phyloP scores from a whole-genome alignment of 2,888 invertebrate species.

The Ctena decussata region DNA sequence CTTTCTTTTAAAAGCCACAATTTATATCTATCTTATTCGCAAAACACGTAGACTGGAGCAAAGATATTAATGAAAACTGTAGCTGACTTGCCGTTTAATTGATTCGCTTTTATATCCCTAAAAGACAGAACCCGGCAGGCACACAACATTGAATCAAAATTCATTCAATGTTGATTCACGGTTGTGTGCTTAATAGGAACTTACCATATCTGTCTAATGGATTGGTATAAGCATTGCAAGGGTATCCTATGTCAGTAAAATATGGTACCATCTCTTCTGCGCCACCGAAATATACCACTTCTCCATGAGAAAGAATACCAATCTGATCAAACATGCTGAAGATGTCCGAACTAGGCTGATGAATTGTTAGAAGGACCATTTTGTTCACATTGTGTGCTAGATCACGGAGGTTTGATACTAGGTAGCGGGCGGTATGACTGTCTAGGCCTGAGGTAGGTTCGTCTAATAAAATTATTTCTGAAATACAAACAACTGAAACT shows the following conservation, averaged over 20 bases:
- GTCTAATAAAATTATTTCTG: constrained; percentile 95
- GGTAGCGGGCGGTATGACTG: constrained; percentile 95
- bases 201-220: constrained; percentile 96
- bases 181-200: no score
- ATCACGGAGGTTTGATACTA: constrained; percentile 73
- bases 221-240: constrained; percentile 98
- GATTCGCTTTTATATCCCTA: no score
- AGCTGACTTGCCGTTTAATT: no score
- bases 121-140: no score
- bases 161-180: no score
- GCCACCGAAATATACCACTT: constrained; percentile 91
- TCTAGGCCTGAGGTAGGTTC: constrained; percentile 96
- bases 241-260: constrained; percentile 97
- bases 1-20: no score
- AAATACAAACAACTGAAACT: constrained; percentile 88
- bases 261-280: constrained; percentile 96
- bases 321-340: constrained; percentile 74
- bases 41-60: no score
- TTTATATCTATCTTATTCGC: no score
- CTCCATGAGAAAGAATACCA: constrained; percentile 80
- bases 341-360: constrained; percentile 81
- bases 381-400: constrained; percentile 74
- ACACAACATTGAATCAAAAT: no score
- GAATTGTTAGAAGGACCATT: constrained; percentile 94
- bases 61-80: no score